Percentiles rank a stretch among this genome's conserved stretches.
Evolutionary conservation across 2,797 vertebrate genomes (phyloP).

Genomic region (Forpus xanthops): DNA sequence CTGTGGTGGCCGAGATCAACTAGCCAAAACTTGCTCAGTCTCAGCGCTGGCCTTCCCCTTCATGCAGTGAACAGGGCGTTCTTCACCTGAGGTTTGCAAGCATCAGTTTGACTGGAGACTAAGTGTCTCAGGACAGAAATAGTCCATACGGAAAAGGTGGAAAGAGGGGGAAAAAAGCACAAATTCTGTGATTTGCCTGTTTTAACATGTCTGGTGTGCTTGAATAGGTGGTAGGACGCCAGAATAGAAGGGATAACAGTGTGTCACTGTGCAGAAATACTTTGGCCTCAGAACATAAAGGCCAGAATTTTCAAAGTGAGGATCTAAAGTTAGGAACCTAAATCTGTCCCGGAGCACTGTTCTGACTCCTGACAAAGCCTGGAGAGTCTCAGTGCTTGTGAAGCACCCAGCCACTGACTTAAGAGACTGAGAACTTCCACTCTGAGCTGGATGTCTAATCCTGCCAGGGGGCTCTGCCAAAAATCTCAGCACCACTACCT

Average conservation of each 20-base stretch:
- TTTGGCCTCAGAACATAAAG: neutral
- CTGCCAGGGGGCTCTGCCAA: neutral
- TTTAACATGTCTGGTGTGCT: neutral
- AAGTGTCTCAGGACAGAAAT: neutral
- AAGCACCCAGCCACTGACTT: neutral
- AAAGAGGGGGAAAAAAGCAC: neutral
- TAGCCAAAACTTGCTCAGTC: neutral
- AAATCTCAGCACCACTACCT: neutral
- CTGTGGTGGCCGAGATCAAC: neutral
- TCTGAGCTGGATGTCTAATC: neutral
- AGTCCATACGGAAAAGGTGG: neutral
- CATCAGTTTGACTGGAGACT: neutral
- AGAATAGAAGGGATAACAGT: constrained; percentile 27
- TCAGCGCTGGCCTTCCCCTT: accelerated
- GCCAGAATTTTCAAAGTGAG: neutral
- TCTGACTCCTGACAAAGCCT: neutral
- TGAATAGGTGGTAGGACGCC: neutral
- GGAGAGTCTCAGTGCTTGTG: neutral
- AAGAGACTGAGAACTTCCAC: neutral
- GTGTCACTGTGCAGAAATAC: neutral
- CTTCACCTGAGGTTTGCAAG: neutral
- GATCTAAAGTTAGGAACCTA: constrained; percentile 4
- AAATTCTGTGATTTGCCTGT: neutral
- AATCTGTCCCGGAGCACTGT: neutral
- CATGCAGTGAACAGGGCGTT: neutral